Evolutionary conservation across 1,140 invertebrate genomes (phyloP).

Genomic region (Lucilia sericata): DNA sequence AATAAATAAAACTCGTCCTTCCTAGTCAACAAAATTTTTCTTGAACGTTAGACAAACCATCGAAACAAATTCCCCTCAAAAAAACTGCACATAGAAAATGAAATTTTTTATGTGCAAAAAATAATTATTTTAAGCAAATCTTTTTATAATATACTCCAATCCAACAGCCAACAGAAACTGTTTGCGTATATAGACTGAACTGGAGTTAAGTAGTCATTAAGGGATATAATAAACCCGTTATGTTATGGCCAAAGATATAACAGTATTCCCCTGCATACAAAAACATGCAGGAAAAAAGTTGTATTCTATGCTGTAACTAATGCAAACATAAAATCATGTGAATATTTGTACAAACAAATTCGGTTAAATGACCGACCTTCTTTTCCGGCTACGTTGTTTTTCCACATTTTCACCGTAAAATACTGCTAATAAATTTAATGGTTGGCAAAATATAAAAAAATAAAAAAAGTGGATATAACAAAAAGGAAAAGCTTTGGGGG

Average conservation of each 20-base stretch:
- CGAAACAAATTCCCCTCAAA: neutral
- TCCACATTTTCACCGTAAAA: neutral
- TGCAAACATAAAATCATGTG: neutral
- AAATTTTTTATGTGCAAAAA: neutral
- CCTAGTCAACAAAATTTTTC: neutral
- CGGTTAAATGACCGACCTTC: neutral
- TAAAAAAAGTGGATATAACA: neutral
- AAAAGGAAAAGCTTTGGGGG: neutral
- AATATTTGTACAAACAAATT: neutral
- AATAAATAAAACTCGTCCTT: too few species aligned
- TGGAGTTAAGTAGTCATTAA: neutral
- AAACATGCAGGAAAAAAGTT: too few species aligned
- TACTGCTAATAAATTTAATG: slow-evolving; percentile 24
- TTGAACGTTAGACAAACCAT: too few species aligned
- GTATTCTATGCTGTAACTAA: too few species aligned
- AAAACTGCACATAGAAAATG: neutral
- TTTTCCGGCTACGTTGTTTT: neutral
- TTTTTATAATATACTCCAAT: neutral
- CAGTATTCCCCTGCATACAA: too few species aligned
- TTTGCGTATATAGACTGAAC: neutral
- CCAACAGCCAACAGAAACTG: neutral
- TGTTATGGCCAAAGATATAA: neutral
- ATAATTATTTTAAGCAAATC: neutral
- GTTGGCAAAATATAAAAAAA: neutral
- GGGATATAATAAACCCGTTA: neutral